Evolutionary conservation across 2,113 vertebrate genomes (phyloP).

Genomic region (Anolis carolinensis): DNA sequence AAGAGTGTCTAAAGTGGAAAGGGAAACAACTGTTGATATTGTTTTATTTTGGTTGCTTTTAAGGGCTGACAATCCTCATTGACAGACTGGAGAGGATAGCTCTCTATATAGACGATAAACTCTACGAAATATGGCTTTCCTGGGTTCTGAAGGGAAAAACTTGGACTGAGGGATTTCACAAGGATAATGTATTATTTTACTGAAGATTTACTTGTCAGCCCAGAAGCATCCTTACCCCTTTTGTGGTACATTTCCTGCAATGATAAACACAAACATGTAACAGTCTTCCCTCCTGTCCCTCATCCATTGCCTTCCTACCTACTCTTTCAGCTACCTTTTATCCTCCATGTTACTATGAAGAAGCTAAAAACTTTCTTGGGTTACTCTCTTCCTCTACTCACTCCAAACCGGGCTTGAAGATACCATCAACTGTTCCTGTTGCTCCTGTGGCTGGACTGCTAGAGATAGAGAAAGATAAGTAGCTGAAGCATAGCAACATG

Average conservation of each 20-base stretch:
- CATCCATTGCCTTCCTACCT: not conserved
- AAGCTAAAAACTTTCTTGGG: not conserved
- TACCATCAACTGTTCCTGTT: conserved; percentile 14
- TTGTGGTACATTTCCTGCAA: not conserved
- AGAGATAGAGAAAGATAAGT: conserved; percentile 3
- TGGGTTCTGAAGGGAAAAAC: not conserved
- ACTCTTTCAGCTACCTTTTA: not conserved
- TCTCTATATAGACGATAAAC: not conserved
- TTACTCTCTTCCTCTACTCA: conserved; percentile 9
- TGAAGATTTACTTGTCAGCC: not conserved
- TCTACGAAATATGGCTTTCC: not conserved
- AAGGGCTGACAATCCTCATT: not conserved
- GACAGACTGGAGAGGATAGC: not conserved
- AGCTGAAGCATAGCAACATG: not conserved
- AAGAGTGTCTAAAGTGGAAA: too few species aligned
- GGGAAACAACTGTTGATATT: too few species aligned
- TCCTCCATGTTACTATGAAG: not conserved
- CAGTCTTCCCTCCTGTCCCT: not conserved
- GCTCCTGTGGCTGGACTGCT: conserved; percentile 25
- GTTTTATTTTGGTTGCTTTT: not conserved
- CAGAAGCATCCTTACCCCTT: not conserved
- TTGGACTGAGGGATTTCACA: not conserved
- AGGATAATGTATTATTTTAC: not conserved
- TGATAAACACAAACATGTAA: not conserved
- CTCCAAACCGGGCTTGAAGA: conserved; percentile 28